Evolutionary conservation across 2,888 invertebrate genomes (phyloP).

Genomic region (Cantharis lateralis): DNA sequence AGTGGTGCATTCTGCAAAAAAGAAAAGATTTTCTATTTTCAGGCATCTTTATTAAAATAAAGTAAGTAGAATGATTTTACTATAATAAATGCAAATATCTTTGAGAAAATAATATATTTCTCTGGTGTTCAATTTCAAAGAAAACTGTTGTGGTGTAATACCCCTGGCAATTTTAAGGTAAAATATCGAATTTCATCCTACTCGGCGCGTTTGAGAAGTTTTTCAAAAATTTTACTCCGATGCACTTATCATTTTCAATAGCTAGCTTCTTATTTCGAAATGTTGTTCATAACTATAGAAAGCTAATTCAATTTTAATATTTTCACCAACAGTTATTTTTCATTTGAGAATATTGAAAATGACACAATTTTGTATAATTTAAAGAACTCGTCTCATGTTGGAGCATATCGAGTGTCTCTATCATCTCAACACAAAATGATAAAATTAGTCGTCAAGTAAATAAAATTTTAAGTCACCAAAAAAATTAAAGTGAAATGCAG

Average conservation of each 20-base stretch:
- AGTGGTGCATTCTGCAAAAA: constrained; percentile 38
- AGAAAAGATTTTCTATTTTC: neutral
- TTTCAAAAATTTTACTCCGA: neutral
- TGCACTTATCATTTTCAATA: neutral
- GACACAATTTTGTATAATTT: neutral
- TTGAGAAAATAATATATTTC: neutral
- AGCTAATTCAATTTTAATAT: neutral
- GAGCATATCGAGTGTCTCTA: constrained; percentile 25
- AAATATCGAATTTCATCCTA: neutral
- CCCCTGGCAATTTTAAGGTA: neutral
- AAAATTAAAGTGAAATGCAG: neutral
- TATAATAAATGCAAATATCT: neutral
- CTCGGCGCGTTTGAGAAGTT: neutral
- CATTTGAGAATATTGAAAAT: neutral
- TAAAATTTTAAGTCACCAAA: neutral
- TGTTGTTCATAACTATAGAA: neutral
- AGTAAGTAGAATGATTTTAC: neutral
- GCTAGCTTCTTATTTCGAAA: neutral
- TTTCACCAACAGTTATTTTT: neutral
- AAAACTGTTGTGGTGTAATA: neutral
- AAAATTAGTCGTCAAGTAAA: neutral
- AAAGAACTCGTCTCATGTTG: constrained; percentile 17
- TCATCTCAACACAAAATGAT: neutral
- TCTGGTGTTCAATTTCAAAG: neutral
- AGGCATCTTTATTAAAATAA: neutral